Percentiles rank a stretch among this genome's conserved stretches.
Evolutionary conservation across 2,113 vertebrate genomes (phyloP).

Genomic region (Tupaia chinensis): DNA sequence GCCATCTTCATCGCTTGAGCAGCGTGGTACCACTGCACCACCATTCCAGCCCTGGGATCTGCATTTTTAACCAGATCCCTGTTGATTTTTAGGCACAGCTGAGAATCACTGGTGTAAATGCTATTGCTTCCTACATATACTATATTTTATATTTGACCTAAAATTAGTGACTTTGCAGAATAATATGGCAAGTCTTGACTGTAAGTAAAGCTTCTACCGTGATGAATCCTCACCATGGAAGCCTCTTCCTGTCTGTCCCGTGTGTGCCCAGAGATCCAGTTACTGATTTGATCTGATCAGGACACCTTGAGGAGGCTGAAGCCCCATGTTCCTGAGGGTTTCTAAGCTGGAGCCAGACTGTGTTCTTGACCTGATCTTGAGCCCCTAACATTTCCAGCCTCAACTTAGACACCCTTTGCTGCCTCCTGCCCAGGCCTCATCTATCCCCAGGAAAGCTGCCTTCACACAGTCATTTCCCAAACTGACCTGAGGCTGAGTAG

Average conservation of each 20-base stretch:
- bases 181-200: not conserved
- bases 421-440: not conserved
- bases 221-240: fast-evolving
- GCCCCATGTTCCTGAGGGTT: not conserved
- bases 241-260: not conserved
- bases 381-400: not conserved
- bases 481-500: not conserved
- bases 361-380: not conserved
- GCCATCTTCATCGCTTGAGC: too few relatives aligned
- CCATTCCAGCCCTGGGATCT: not conserved
- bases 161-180: not conserved
- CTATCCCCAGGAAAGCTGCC: not conserved
- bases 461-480: not conserved
- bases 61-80: not conserved
- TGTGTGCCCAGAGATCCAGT: not conserved
- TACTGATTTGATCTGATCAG: not conserved
- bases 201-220: not conserved
- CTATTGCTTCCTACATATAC: not conserved
- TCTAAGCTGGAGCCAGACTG: not conserved
- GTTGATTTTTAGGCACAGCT: not conserved
- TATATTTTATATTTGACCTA: not conserved
- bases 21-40: too few relatives aligned
- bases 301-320: not conserved
- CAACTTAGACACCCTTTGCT: not conserved
- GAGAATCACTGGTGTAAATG: not conserved